phyloP scores from a whole-genome alignment of 2,113 vertebrate species.

The Ictalurus punctatus region DNA sequence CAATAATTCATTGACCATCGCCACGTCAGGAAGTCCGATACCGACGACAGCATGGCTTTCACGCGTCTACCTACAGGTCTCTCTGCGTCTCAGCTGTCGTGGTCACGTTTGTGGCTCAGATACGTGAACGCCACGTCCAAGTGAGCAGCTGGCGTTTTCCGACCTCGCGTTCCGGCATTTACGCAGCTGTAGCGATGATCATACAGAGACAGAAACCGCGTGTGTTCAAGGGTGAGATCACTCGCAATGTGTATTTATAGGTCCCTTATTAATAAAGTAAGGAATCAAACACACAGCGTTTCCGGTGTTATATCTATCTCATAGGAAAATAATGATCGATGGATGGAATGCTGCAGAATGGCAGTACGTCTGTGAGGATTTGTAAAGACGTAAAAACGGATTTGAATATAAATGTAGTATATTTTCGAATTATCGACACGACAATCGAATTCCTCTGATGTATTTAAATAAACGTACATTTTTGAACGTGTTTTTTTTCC shows the following conservation, averaged over 20 bases:
- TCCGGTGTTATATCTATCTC: too few relatives aligned
- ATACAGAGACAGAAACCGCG: neutral
- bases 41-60: neutral
- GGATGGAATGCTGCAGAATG: neutral
- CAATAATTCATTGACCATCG: neutral
- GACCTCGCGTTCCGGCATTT: conserved; percentile 8
- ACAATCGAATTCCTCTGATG: too few relatives aligned
- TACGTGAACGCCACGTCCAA: neutral
- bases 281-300: neutral
- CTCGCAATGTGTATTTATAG: neutral
- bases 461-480: neutral
- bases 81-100: conserved; percentile 14
- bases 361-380: neutral
- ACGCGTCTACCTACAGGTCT: neutral
- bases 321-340: neutral
- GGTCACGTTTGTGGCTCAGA: neutral
- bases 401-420: neutral
- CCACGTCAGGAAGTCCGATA: neutral
- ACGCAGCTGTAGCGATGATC: conserved; percentile 20
- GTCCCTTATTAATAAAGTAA: neutral
- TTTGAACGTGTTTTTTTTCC: neutral
- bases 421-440: too few relatives aligned
- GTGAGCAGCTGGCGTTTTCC: neutral
- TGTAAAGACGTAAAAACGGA: too few relatives aligned
- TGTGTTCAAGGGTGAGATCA: neutral